Percentiles rank a stretch among this genome's conserved stretches.
Conservation (phyloP, 2,113 vertebrate genomes). For the Triplophysa tibetana region DNA sequence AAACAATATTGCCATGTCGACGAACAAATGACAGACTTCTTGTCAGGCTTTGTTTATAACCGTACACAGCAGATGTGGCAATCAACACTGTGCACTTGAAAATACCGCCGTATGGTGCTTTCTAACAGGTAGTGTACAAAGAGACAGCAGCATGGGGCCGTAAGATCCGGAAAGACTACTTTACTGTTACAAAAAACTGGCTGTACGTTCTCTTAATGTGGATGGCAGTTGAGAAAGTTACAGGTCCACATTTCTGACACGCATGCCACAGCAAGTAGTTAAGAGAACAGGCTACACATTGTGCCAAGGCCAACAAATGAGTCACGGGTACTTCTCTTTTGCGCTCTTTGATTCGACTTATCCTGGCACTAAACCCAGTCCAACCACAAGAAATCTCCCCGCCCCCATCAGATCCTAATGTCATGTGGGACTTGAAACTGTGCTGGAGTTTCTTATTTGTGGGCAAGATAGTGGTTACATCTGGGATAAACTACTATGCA, state of each 20-base stretch:
- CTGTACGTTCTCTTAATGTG: not conserved
- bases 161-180: constrained; percentile 1
- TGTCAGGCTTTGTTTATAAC: constrained; percentile 8
- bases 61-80: not conserved
- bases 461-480: not conserved
- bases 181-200: not conserved
- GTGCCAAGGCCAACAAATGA: constrained; percentile 30
- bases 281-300: constrained; percentile 17
- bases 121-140: not conserved
- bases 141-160: not conserved
- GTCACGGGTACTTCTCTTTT: constrained; percentile 2
- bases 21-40: not conserved
- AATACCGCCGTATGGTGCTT: not conserved
- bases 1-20: not conserved
- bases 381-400: not conserved
- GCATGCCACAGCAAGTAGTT: constrained; percentile 19
- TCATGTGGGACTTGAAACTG: not conserved
- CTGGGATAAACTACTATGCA: not conserved
- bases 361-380: not conserved
- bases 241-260: constrained; percentile 27
- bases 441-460: not conserved
- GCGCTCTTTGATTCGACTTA: not conserved
- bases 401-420: not conserved
- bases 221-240: not conserved
- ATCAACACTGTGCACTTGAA: not conserved